phyloP scores from a whole-genome alignment of 2,797 vertebrate species.

The Gymnopithys bicolor region DNA sequence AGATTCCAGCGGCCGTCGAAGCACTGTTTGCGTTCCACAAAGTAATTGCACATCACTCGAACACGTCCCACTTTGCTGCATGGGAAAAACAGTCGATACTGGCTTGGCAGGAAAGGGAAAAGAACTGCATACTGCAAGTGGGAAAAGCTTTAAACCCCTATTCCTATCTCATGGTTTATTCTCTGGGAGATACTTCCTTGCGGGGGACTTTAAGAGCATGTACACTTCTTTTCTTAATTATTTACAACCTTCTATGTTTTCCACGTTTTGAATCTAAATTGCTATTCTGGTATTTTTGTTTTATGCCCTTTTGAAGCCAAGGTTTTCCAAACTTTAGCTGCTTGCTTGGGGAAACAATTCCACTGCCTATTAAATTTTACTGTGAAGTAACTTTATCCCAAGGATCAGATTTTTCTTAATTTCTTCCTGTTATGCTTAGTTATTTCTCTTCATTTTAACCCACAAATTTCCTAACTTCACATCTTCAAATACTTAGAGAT shows the following conservation, averaged over 20 bases:
- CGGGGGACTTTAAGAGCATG: background rate
- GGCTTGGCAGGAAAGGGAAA: background rate
- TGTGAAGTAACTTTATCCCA: background rate
- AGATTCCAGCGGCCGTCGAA: background rate
- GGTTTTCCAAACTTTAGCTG: background rate
- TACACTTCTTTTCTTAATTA: background rate
- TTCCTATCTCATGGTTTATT: background rate
- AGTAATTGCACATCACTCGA: background rate
- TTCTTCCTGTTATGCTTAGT: background rate
- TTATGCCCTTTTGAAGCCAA: background rate
- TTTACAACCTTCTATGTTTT: background rate
- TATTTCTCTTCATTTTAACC: background rate
- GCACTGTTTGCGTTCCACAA: background rate
- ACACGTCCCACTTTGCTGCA: background rate
- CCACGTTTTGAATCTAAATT: background rate
- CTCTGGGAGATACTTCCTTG: background rate
- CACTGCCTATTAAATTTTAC: background rate
- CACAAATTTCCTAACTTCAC: background rate
- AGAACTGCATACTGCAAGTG: background rate
- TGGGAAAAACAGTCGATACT: background rate
- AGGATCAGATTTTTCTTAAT: background rate
- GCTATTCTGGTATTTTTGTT: background rate
- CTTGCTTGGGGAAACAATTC: background rate
- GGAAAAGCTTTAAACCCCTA: background rate
- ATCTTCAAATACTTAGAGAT: background rate